A percentile compares a stretch with the other conserved stretches of the same genome.
Evolutionary conservation across 2,888 invertebrate species (phyloP).

Genomic region (Drosophila birchii): DNA sequence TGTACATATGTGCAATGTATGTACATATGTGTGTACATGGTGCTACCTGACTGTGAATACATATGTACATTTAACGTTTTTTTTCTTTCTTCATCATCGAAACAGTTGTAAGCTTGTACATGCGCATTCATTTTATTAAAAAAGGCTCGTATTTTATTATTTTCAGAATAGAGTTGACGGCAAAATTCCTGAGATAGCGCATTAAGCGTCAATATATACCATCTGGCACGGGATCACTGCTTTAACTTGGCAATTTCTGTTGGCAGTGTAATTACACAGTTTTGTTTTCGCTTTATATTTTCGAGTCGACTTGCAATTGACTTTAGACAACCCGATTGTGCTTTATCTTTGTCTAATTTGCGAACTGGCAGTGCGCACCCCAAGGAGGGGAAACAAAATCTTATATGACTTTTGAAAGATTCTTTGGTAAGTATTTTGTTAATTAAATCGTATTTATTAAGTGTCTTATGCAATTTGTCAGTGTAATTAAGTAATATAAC

Average conservation of each 20-base stretch:
- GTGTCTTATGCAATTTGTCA: neutral
- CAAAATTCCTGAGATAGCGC: constrained; percentile 17
- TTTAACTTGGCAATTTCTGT: constrained; percentile 8
- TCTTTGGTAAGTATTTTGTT: constrained; percentile 94
- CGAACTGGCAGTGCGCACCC: constrained; percentile 82
- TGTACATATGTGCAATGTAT: neutral
- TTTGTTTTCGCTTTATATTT: constrained; percentile 29
- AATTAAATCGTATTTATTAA: neutral
- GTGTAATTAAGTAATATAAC: neutral
- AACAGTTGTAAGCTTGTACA: constrained; percentile 41
- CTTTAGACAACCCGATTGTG: constrained; percentile 28
- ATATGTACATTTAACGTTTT: constrained; percentile 4
- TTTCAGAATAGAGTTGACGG: constrained; percentile 23
- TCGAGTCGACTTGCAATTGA: constrained; percentile 35
- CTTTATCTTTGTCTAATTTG: constrained; percentile 71
- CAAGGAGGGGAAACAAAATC: constrained; percentile 86
- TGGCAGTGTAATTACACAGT: constrained; percentile 17
- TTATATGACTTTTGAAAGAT: constrained; percentile 99
- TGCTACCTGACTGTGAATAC: constrained; percentile 4
- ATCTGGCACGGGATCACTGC: constrained; percentile 16
- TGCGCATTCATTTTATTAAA: constrained; percentile 36
- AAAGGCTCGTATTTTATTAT: constrained; percentile 12
- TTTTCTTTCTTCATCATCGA: neutral
- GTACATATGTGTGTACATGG: neutral
- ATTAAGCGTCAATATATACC: constrained; percentile 19